Evolutionary conservation across 2,888 invertebrate species (phyloP).

Genomic region (Pollenia griseotomentosa): DNA sequence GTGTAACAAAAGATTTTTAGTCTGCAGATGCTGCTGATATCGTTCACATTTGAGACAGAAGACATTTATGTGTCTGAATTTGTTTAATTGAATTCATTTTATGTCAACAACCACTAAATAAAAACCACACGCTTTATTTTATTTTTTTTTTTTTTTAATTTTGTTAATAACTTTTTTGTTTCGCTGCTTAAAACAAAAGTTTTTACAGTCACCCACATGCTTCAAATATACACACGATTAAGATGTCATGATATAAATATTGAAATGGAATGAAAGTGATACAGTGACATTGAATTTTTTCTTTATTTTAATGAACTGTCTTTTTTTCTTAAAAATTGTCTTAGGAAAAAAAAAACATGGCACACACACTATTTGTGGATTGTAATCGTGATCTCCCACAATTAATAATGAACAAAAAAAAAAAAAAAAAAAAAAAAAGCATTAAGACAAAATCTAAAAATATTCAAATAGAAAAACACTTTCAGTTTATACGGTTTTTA

Average conservation of each 20-base stretch:
- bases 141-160: conserved; percentile 1
- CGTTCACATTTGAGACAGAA: conserved; percentile 25
- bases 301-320: conserved; percentile 41
- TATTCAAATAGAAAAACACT: conserved; percentile 7
- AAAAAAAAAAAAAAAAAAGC: background rate
- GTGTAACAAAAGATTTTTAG: background rate
- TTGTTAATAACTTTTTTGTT: conserved; percentile 32
- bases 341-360: background rate
- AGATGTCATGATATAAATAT: conserved; percentile 62
- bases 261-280: conserved; percentile 67
- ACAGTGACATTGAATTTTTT: conserved; percentile 67
- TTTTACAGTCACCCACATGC: conserved; percentile 62
- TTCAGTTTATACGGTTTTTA: background rate
- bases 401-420: conserved; percentile 8
- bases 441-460: background rate
- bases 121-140: conserved; percentile 48
- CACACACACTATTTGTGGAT: conserved; percentile 32
- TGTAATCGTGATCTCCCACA: conserved; percentile 45
- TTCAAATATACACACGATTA: conserved; percentile 48
- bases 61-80: conserved; percentile 48
- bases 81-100: conserved; percentile 53
- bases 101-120: conserved; percentile 41
- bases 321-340: background rate
- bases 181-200: conserved; percentile 23
- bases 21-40: conserved; percentile 41